phyloP scores from a whole-genome alignment of 2,113 vertebrate genomes.

The Eidolon helvum region DNA sequence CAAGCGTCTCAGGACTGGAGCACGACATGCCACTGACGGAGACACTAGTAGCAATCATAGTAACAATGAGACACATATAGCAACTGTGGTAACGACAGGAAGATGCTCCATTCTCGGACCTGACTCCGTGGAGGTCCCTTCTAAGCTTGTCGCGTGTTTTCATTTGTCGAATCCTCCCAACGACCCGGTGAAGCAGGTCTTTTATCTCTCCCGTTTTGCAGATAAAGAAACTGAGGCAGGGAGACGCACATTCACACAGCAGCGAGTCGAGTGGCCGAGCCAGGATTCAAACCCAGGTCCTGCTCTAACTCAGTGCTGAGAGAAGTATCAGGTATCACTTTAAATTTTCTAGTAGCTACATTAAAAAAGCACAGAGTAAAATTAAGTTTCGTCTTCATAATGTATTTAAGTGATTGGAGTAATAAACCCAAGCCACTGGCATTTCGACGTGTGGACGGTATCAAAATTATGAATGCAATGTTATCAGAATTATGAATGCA shows the following conservation, averaged over 20 bases:
- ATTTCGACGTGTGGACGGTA: background rate
- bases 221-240: background rate
- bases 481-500: background rate
- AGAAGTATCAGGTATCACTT: background rate
- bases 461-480: background rate
- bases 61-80: rapidly evolving
- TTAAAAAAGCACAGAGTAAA: background rate
- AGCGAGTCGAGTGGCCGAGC: background rate
- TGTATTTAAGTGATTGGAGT: background rate
- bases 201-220: background rate
- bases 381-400: background rate
- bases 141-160: background rate
- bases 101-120: background rate
- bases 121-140: background rate
- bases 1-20: rapidly evolving
- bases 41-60: rapidly evolving
- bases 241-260: background rate
- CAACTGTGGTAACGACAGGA: background rate
- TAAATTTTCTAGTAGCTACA: background rate
- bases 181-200: too few relatives aligned
- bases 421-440: background rate
- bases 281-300: background rate
- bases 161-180: background rate
- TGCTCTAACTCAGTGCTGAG: background rate
- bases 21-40: rapidly evolving